phyloP scores from a whole-genome alignment of 1,140 invertebrate genomes.

The Cyphomyrmex costatus region DNA sequence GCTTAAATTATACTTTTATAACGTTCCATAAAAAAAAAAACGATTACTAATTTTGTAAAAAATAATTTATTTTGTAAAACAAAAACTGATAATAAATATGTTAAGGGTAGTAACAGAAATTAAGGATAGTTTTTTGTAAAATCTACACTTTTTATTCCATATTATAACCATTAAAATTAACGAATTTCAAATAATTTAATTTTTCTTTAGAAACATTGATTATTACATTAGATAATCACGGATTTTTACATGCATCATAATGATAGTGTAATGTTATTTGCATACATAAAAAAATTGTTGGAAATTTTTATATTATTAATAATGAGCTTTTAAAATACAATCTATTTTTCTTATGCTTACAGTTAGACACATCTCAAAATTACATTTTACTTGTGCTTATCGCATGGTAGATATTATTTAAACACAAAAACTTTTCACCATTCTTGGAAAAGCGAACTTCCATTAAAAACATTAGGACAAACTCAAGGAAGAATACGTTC shows the following conservation, averaged over 20 bases:
- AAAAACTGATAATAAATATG: background rate
- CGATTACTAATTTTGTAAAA: background rate
- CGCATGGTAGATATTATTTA: background rate
- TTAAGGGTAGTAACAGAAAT: background rate
- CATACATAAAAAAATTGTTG: background rate
- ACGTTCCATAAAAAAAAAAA: background rate
- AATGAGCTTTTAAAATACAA: background rate
- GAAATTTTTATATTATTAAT: background rate
- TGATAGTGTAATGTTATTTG: background rate
- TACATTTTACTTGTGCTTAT: background rate
- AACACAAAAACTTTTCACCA: background rate
- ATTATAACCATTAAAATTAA: background rate
- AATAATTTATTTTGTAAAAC: background rate
- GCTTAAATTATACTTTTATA: background rate
- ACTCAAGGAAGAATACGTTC: background rate
- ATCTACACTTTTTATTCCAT: background rate
- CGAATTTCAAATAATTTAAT: background rate
- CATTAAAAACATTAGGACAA: conserved; percentile 4
- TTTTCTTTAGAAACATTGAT: background rate
- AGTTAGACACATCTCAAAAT: background rate
- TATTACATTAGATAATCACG: background rate
- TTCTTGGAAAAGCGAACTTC: background rate
- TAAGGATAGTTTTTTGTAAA: background rate
- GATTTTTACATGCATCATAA: background rate
- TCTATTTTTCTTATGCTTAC: too few species aligned